Evolutionary conservation across 30 jellyfish, hydroid and myxozoan genomes (phyloP), one percentile per base, ranked within the genome.

Genomic region (Cassiopea andromeda): DNA sequence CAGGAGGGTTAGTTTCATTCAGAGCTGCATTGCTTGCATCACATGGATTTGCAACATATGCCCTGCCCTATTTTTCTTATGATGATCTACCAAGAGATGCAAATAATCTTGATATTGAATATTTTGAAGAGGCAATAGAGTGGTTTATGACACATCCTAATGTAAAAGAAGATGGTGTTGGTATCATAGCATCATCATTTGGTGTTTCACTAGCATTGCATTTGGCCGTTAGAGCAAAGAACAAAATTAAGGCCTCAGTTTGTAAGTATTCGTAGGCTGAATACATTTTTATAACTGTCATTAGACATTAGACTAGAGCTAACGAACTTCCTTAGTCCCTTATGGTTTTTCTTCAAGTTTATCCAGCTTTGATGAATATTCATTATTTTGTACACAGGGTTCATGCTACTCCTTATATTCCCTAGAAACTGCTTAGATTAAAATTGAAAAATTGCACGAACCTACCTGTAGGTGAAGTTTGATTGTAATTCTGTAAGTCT

Each of bases 11-110:
- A 17, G 2, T 80, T 12, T 13, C 64, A 16, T 60, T 48, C 82
- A 87, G 97, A 68, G 92, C 97, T 10, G 94, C 94, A 1, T 71
- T 91, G 38, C 77, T 91, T 19, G 97, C 97, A 48, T 85, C 94
- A 14, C 97, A 91, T 84, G 95, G 95, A 17, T 91, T 77, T 67
- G 73, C 76, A n/a, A 69, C 89, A 1, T 91, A 45, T n/a, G 87
- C 92, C 2, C 76, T 78, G 2, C 92, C 92, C 7, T 19, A 45
- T 61, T 80, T 80, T 27, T 59, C 19, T 59, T 80, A 80, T 60
- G 79, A 80, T 10, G 89, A 80, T 60, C 73, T 80, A 16, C 89
- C 89, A 44, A 48, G 46, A 10, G 80, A 78, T 13, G 48, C 44
- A 1, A 14, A n/a, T 44, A 85, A 85, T 1, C 78, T 91, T 68